These are phyloP conservation scores for Dasyprocta punctata DNA, from an alignment of 2,113 vertebrate genomes.

Conservation along the genomic window DNA sequence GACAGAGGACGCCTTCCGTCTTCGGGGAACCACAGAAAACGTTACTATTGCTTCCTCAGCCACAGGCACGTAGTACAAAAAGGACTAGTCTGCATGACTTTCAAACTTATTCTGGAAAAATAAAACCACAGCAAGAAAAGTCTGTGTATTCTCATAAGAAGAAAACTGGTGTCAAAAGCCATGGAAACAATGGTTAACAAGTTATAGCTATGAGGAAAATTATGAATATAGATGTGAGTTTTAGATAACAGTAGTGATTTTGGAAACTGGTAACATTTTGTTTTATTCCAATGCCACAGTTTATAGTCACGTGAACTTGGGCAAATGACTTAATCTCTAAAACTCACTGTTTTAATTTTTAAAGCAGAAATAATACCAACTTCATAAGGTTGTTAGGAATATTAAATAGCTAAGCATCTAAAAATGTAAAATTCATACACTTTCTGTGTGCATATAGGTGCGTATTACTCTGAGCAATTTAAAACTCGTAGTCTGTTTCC, in stretches of 20 bases:
- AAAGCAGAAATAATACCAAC: neutral
- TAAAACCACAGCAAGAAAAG: neutral
- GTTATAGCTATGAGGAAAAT: neutral
- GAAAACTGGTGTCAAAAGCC: neutral
- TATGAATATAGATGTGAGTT: neutral
- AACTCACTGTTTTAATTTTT: neutral
- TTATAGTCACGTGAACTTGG: neutral
- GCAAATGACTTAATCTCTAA: neutral
- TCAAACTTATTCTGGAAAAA: neutral
- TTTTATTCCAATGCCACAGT: neutral
- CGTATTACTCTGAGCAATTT: neutral
- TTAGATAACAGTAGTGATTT: neutral
- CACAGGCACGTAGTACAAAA: rapidly evolving
- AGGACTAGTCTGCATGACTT: neutral
- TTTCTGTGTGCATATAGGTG: neutral
- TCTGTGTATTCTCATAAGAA: neutral
- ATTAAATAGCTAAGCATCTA: neutral
- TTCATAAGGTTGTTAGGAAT: neutral
- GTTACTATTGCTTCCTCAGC: rapidly evolving
- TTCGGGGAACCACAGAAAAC: neutral
- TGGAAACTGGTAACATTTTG: neutral
- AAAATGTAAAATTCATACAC: neutral
- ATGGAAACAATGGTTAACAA: neutral
- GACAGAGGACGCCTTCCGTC: neutral
- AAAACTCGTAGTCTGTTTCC: neutral